Evolutionary conservation across 2,888 invertebrate species (phyloP), one percentile per base, ranked within the genome.

Genomic region (Ethmia dodecea): DNA sequence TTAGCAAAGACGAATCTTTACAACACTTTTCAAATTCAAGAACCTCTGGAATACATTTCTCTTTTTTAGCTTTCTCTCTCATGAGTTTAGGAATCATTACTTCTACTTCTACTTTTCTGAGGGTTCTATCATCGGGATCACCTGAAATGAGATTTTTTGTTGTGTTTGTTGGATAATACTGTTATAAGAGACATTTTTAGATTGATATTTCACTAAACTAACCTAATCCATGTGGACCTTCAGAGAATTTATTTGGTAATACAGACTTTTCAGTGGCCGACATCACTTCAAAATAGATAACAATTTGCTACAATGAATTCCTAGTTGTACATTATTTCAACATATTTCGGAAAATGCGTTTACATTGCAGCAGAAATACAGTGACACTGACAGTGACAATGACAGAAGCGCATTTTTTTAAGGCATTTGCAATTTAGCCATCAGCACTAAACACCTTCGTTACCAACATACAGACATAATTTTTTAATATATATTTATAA

Each of bases 71-170:
- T 52, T 90, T 91, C 13, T 95, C 94, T 48, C 97, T 89, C 88
- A 98, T 93, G 57, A 93, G 90, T 74, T 96, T 94, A 0, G 97
- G 95, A 64, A 99, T 93, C 47, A 97, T 67, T 11, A 98, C 92
- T 62, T 97, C 95, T 12, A 77, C 78, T 78, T 99, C 99, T 2
- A 98, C 95, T 87, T 91, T 95, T 51, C 98, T 88, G 33, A 99
- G 73, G n/a, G 86, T 83, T 58, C 65, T 88, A 69, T 98, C 97
- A 49, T 94, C 84, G 1, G 97, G 97, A 80, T 97, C 95, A 41
- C 96, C 96, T 94, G 60, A 35, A 79, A 72, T 40, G n/a, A 44
- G 39, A 36, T 20, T 11, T 10, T 20, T 5, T 22, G n/a, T 22
- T n/a, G 22, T 22, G 20, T 20, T 5, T 22, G 3, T n/a, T 20